Evolutionary conservation across 2,113 vertebrate genomes (phyloP).

Genomic region (Amphilophus citrinellus): DNA sequence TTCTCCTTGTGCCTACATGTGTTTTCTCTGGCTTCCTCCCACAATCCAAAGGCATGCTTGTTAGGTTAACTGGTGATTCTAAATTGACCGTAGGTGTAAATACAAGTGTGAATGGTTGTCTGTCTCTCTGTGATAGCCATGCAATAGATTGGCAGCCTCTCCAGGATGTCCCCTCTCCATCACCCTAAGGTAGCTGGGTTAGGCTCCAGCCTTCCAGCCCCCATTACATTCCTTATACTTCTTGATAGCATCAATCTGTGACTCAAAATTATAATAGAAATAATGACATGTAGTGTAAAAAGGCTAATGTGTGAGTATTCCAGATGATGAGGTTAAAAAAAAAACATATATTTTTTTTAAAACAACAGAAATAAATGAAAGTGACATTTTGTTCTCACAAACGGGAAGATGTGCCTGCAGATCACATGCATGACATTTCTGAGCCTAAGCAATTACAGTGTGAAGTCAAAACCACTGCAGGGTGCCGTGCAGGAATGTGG

Average conservation of each 20-base stretch:
- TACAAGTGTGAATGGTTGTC: neutral
- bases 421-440: slow-evolving; percentile 9
- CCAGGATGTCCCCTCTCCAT: neutral
- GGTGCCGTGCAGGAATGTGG: slow-evolving; percentile 20
- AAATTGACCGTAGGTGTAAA: neutral
- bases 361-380: neutral
- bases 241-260: neutral
- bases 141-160: neutral
- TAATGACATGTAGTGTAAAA: neutral
- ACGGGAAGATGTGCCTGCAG: neutral
- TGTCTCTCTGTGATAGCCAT: neutral
- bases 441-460: slow-evolving; percentile 22
- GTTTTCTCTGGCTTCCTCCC: neutral
- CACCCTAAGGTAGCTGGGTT: neutral
- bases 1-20: neutral
- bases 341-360: neutral
- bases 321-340: neutral
- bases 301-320: neutral
- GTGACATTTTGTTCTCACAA: neutral
- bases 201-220: neutral
- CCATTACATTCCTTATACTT: neutral
- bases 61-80: neutral
- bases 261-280: neutral
- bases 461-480: slow-evolving; percentile 16
- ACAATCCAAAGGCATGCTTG: neutral